Base-by-base conservation (phyloP, 30 jellyfish, hydroid and myxozoan genomes). In the Hydractinia symbiolongicarpus region DNA sequence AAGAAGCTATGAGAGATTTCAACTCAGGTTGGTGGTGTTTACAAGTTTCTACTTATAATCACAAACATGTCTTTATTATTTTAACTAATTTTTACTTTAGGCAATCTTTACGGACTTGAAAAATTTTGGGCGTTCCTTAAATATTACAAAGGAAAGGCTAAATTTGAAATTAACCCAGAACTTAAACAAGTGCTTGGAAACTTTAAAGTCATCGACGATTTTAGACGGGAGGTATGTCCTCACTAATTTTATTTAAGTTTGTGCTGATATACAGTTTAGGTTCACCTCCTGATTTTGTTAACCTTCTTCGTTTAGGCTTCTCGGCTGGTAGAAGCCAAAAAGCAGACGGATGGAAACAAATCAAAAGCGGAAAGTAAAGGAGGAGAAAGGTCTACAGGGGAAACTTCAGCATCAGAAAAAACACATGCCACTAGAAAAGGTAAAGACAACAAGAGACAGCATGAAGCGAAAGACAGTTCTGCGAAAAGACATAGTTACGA, bases 41-140 rank as follows among this genome's bases (percentile, higher is more conserved):
- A 54, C 14, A 78, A 40, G 51, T 19, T 10, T 0, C 69, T 21
- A 10, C 70, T 19, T 8, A 53, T 1, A 40, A 53, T 10, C 14
- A 5, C 7, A 19, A 51, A 4, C 40, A 44, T 11, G 2, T 66
- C 15, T 44, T 67, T 80, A 20, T 61, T n/a, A 10, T 79, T 7
- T 71, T 71, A 40, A 20, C 15, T 30, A 8, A 50, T 9, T 66
- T 30, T n/a, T 56, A 19, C 60, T 50, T 4, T 66, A 91, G 98
- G 98, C 66, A 89, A 93, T 74, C 82, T 93, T 21, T 93, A 93
- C 78, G 98, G 98, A n/a, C 83, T 93, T 62, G 98, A 93, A 58
- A 93, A 93, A 81, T 93, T 93, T 76, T 93, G 98, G 98, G 98
- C 98, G 7, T 93, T 93, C 81, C 72, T 93, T 90, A 93, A 93